phyloP scores from a whole-genome alignment of 2,797 vertebrate species.

The Sylvilagus floridanus region DNA sequence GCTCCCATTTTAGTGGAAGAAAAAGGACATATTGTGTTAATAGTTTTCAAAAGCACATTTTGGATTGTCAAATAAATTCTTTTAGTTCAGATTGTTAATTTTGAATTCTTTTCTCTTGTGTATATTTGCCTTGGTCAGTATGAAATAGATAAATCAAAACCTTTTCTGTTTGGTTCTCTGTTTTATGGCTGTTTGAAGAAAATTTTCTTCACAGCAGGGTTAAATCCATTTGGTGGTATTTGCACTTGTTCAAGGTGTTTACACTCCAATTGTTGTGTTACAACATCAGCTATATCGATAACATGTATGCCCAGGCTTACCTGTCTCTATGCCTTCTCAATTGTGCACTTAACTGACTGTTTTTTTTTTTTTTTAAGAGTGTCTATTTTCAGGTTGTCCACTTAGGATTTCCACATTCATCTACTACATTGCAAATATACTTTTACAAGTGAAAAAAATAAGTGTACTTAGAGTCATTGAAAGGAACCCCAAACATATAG shows the following conservation, averaged over 20 bases:
- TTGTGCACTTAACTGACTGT: background rate
- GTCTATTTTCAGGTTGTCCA: background rate
- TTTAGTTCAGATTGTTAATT: background rate
- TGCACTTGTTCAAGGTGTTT: background rate
- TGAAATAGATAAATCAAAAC: background rate
- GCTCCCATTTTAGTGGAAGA: background rate
- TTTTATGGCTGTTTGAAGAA: background rate
- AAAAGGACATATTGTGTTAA: background rate
- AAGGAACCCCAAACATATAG: background rate
- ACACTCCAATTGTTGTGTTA: background rate
- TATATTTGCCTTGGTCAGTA: background rate
- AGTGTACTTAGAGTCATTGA: background rate
- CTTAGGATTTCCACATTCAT: background rate
- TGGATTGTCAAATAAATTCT: slow-evolving; percentile 32
- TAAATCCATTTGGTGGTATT: background rate
- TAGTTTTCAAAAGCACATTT: slow-evolving; percentile 36
- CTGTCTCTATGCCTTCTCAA: background rate
- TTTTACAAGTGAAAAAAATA: background rate
- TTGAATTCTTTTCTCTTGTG: background rate
- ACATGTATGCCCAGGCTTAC: background rate
- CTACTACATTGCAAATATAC: background rate
- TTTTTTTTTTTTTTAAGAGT: background rate
- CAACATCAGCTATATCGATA: background rate
- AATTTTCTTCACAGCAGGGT: background rate
- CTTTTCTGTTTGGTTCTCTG: background rate